phyloP scores from a whole-genome alignment of 2,888 invertebrate species.

The Chorisops tibialis region DNA sequence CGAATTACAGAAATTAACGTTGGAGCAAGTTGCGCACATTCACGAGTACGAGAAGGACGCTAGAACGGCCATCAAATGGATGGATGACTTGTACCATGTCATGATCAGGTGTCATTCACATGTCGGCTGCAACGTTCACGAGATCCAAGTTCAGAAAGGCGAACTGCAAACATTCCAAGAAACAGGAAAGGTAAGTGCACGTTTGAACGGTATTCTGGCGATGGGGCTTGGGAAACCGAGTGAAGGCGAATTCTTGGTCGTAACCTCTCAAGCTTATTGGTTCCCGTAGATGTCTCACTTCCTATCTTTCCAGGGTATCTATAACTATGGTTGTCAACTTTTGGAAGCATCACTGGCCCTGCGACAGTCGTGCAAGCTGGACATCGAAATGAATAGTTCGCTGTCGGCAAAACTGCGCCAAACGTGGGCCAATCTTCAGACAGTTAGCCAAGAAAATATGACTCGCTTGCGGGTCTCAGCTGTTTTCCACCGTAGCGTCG shows the following conservation, averaged over 20 bases:
- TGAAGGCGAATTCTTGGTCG: background rate
- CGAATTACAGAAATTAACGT: slow-evolving; percentile 70
- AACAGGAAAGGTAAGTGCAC: slow-evolving; percentile 65
- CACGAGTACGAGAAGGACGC: slow-evolving; percentile 74
- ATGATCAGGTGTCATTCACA: slow-evolving; percentile 66
- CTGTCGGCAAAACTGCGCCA: slow-evolving; percentile 59
- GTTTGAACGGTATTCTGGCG: background rate
- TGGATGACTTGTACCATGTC: slow-evolving; percentile 70
- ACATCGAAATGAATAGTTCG: slow-evolving; percentile 57
- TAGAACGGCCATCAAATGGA: slow-evolving; percentile 71
- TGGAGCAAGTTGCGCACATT: slow-evolving; percentile 75
- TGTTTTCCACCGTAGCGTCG: slow-evolving; percentile 69
- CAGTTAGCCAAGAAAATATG: slow-evolving; percentile 71
- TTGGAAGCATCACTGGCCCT: slow-evolving; percentile 70
- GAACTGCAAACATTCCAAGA: slow-evolving; percentile 73
- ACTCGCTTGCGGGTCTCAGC: slow-evolving; percentile 71
- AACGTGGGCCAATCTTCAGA: slow-evolving; percentile 67
- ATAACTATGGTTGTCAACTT: slow-evolving; percentile 76
- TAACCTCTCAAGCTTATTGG: too few species aligned
- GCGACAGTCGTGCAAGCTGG: slow-evolving; percentile 67
- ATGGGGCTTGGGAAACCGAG: background rate
- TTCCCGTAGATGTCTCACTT: too few species aligned
- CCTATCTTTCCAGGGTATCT: slow-evolving; percentile 61
- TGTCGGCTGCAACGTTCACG: slow-evolving; percentile 68
- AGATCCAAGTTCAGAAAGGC: slow-evolving; percentile 71